These are phyloP conservation scores for Steatocranus sp. DNA, from an alignment of 2,797 vertebrate genomes.

Conservation along the genomic window DNA sequence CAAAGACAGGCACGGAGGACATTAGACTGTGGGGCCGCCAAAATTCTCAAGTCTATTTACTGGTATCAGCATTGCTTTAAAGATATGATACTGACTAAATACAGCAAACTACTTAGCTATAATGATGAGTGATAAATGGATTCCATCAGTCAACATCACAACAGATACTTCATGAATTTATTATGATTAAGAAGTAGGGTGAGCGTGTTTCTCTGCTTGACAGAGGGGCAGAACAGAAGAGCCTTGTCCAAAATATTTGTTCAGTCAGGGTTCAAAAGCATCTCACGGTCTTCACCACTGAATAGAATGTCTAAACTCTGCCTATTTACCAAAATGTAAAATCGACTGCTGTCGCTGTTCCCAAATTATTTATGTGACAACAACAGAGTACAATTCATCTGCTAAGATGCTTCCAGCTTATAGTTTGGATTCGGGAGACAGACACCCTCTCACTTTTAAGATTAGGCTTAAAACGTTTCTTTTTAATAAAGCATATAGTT, in stretches of 20 bases:
- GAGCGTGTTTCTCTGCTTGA: not conserved
- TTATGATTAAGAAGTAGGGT: not conserved
- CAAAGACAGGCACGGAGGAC: not conserved
- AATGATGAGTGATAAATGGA: constrained; percentile 16
- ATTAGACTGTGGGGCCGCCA: not conserved
- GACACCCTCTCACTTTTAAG: not conserved
- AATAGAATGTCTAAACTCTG: not conserved
- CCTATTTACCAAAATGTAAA: not conserved
- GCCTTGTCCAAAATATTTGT: not conserved
- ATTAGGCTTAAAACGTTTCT: not conserved
- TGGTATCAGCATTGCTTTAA: constrained; percentile 12
- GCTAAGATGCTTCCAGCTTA: not conserved
- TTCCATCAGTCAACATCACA: constrained; percentile 4
- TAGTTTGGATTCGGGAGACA: not conserved
- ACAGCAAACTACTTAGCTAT: constrained; percentile 1
- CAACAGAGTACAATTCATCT: not conserved
- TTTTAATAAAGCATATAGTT: not conserved
- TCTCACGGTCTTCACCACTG: not conserved
- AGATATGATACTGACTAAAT: not conserved
- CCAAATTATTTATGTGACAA: not conserved
- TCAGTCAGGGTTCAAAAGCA: not conserved
- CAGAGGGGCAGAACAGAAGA: not conserved
- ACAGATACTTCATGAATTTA: not conserved
- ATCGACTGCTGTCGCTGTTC: not conserved
- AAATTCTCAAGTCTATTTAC: constrained; percentile 12